Conservation (phyloP, 2,888 invertebrate genomes). For the Anthrax anthrax region DNA sequence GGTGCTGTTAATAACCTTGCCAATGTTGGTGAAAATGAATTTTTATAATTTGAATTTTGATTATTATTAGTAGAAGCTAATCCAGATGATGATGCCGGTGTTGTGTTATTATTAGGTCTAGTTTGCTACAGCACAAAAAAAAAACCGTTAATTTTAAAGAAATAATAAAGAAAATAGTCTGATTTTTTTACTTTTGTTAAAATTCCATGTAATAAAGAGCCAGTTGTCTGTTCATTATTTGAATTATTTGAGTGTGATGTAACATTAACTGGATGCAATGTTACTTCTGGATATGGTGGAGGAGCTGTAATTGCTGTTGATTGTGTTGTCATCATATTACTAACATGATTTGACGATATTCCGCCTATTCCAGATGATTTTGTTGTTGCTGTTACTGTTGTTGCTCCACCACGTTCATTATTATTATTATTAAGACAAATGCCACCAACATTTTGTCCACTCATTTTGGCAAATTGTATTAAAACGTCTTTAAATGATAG, state of each 20-base stretch:
- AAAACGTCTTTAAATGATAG: conserved; percentile 55
- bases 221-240: conserved; percentile 40
- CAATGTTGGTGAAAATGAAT: conserved; percentile 51
- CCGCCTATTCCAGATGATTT: conserved; percentile 1
- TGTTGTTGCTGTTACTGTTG: conserved; percentile 9
- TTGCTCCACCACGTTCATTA: conserved; percentile 8
- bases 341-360: conserved; percentile 12
- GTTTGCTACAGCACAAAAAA: too few species aligned
- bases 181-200: conserved; percentile 51
- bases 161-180: too few species aligned
- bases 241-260: conserved; percentile 19
- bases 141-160: too few species aligned
- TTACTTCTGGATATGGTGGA: conserved; percentile 63
- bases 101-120: not conserved
- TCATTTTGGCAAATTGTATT: conserved; percentile 55
- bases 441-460: conserved; percentile 13
- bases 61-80: conserved; percentile 12
- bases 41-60: conserved; percentile 14
- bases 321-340: conserved; percentile 12
- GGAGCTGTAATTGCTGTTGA: conserved; percentile 30
- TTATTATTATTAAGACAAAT: too few species aligned
- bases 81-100: conserved; percentile 5
- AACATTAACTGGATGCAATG: conserved; percentile 56
- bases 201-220: conserved; percentile 59
- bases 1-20: conserved; percentile 63